Evolutionary conservation across 2,888 invertebrate species (phyloP), one percentile per base, ranked within the genome.

Genomic region (Melieria crassipennis): DNA sequence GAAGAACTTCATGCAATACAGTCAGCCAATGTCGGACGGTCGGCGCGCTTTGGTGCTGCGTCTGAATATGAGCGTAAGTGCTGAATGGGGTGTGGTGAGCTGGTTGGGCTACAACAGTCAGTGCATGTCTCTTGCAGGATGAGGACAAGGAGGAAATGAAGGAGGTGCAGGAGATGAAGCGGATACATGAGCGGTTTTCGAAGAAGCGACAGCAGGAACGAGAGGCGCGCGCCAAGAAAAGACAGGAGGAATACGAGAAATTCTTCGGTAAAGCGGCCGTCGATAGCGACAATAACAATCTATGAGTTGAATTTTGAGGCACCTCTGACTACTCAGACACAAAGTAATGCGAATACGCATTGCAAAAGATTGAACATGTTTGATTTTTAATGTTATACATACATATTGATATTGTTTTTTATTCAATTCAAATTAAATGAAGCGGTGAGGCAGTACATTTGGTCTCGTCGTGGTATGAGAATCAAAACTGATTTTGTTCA

Each of bases 81-180:
- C 50, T 4, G 13, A 11, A 43, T 10, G 10, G 9, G 30, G 30
- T 30, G 4, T 10, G 4, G 7, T 55, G 47, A 58, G 16, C 11
- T 65, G 4, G 9, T 58, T 58, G 58, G 0, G 46, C 16, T 52
- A 16, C 45, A 43, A 5, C 11, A 10, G 66, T 43, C 7, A 7
- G 50, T 58, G 61, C 70, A 7, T 57, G 7, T 55, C 43, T 60
- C 46, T 85, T 87, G 42, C 80, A 96, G 96, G 96, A 95, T 79
- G 95, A 95, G 82, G 96, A 96, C 77, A 95, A 96, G 82, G 95
- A 96, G 86, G 95, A 96, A 87, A 95, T 96, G 94, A 95, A 95
- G 83, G 96, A 96, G 87, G 94, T 96, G 75, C 87, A 95, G 72
- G 96, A 96, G 87, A 95, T 96, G 92, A 95, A 95, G 83, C 89